Evolutionary conservation across 2,113 vertebrate genomes (phyloP), one percentile per base, ranked within the genome.

Genomic region (Hippoglossus stenolepis): DNA sequence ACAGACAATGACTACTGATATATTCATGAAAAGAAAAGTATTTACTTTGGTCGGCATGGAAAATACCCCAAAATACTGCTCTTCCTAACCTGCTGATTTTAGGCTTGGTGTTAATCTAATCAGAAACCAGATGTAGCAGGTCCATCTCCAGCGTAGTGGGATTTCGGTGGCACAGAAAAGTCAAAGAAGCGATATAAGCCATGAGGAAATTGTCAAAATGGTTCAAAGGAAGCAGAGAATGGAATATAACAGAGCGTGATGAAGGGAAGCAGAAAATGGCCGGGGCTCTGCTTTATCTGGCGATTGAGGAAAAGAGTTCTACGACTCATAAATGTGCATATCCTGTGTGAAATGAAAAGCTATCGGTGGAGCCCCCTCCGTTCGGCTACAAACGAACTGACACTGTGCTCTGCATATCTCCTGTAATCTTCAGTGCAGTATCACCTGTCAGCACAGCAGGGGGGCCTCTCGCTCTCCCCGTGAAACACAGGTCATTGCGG

Each of bases 401-500:
- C 59, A 28, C 54, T 82, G 58, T 53, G 45, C 53, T 79, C 75
- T 45, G 57, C 43, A 8, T 71, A 40, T 66, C 31, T 75, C 57
- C 71, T 40, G 18, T 54, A 73, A 87, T 74, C 71, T 65, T 35
- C 59, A 79, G 80, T 68, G 62, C 57, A 75, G 43, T 63, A 8
- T 64, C 24, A 74, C 65, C 53, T 85, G 68, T 82, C 74, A 77
- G 49, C 59, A 75, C 65, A 74, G 35, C 12, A 2, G 47, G 4
- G 4, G 75, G 70, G 56, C 28, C 35, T 49, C 45, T 71, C 38
- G 38, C 40, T 56, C 57, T 71, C 51, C 75, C 76, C 63, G 35
- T 26, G 77, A 77, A 79, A 80, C 73, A 76, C 20, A 68, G 81
- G 76, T 84, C 90, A 72, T 21, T 77, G 67, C 61, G 65, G 51